Evolutionary conservation across 2,797 vertebrate genomes (phyloP).

Genomic region (Arrhamphus sclerolepis): DNA sequence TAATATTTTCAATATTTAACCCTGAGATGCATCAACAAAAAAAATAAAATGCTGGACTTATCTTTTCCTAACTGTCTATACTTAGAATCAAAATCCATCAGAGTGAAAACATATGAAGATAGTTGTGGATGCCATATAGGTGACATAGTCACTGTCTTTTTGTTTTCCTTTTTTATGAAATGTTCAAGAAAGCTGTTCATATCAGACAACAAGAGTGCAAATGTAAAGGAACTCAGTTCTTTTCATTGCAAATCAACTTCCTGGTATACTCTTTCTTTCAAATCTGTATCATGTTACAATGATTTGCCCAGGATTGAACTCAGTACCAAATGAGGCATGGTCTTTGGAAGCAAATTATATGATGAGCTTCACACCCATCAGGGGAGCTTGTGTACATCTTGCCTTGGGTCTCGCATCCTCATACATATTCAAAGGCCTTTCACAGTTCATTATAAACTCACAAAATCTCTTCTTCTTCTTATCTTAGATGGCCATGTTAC

Average conservation of each 20-base stretch:
- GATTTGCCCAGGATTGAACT: constrained; percentile 64
- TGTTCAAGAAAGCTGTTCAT: not conserved
- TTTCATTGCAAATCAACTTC: constrained; percentile 29
- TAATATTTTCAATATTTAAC: no score
- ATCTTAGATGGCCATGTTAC: constrained; percentile 64
- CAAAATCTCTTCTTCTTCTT: constrained; percentile 68
- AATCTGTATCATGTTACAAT: constrained; percentile 44
- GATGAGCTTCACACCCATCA: constrained; percentile 80
- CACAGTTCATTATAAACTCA: constrained; percentile 78
- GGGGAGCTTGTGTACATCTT: constrained; percentile 81
- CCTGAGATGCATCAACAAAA: no score
- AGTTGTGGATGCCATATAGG: no score
- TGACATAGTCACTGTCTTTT: not conserved
- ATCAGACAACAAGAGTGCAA: no score
- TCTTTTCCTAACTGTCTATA: no score
- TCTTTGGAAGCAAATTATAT: constrained; percentile 77
- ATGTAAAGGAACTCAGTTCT: not conserved
- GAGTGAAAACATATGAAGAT: no score
- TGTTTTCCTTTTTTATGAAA: not conserved
- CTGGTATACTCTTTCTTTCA: constrained; percentile 53
- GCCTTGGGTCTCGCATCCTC: constrained; percentile 77
- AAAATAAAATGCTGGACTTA: no score
- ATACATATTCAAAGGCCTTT: constrained; percentile 81
- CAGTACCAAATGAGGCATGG: constrained; percentile 68
- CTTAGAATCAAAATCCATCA: no score